phyloP scores from a whole-genome alignment of 1,140 invertebrate genomes.

The Drosophila pallidifrons region DNA sequence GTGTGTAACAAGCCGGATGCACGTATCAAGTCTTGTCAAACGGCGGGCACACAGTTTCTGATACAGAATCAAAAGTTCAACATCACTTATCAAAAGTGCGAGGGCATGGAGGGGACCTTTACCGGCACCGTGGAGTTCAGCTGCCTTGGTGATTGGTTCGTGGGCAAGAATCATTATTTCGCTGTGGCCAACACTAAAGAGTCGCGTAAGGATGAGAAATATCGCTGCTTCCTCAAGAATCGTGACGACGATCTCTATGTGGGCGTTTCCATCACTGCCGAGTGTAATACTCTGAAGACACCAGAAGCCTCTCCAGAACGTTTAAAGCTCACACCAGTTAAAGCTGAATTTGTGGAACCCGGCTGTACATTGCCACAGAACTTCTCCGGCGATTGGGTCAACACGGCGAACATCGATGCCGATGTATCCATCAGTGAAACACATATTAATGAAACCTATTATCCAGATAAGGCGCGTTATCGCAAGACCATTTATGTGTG shows the following conservation, averaged over 20 bases:
- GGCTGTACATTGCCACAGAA: conserved; percentile 97
- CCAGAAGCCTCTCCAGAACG: conserved; percentile 97
- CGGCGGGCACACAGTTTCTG: conserved; percentile 96
- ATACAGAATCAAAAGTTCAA: conserved; percentile 99
- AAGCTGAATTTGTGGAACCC: conserved; percentile 93
- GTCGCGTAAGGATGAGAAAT: conserved; percentile 96
- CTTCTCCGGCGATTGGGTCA: conserved; percentile 97
- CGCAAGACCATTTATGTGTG: conserved; percentile 97
- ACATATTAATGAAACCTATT: conserved; percentile 97
- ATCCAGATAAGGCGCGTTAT: conserved; percentile 95
- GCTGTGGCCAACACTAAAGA: conserved; percentile 97
- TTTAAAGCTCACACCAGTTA: conserved; percentile 93
- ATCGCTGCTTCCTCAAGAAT: conserved; percentile 96
- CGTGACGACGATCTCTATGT: conserved; percentile 96
- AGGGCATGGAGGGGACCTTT: conserved; percentile 92
- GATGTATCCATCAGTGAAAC: conserved; percentile 98
- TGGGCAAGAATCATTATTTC: conserved; percentile 97
- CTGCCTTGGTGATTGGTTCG: conserved; percentile 97
- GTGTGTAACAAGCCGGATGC: conserved; percentile 95
- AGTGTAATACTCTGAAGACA: conserved; percentile 96
- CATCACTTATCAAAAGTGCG: conserved; percentile 96
- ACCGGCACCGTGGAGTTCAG: conserved; percentile 96
- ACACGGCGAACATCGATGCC: conserved; percentile 97
- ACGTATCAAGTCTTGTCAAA: conserved; percentile 97
- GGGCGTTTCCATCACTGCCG: conserved; percentile 95